A percentile compares a stretch with the other conserved stretches of the same genome.
phyloP scores from a whole-genome alignment of 2,797 vertebrate species.

The Enteromius afrohamiltoni region DNA sequence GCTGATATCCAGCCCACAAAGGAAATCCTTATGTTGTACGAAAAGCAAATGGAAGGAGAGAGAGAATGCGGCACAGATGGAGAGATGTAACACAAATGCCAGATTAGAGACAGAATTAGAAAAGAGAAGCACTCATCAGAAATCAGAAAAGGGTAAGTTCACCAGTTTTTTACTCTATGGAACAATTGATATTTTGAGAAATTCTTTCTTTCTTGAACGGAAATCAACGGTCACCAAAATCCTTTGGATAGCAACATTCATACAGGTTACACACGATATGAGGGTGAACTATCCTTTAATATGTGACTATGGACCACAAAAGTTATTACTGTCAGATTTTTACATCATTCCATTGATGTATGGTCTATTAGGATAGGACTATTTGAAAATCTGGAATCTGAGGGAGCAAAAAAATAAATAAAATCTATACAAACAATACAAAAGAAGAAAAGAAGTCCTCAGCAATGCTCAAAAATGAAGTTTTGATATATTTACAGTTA shows the following conservation, averaged over 20 bases:
- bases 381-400: too few relatives aligned
- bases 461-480: too few relatives aligned
- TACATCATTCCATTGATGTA: too few relatives aligned
- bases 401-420: too few relatives aligned
- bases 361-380: too few relatives aligned
- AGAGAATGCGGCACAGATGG: neutral
- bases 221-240: neutral
- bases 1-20: slow-evolving; percentile 4
- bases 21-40: neutral
- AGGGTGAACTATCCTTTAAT: neutral
- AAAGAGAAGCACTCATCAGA: neutral
- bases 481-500: too few relatives aligned
- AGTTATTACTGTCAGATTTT: too few relatives aligned
- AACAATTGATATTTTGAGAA: neutral
- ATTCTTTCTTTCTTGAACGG: neutral
- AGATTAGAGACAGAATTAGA: neutral
- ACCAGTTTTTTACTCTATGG: neutral
- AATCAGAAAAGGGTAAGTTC: neutral
- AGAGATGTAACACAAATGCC: neutral
- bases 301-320: too few relatives aligned
- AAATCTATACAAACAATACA: too few relatives aligned
- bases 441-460: too few relatives aligned
- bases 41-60: neutral
- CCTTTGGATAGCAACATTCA: neutral
- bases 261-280: neutral